phyloP scores from a whole-genome alignment of 2,113 vertebrate species.

The Hymenochirus boettgeri region DNA sequence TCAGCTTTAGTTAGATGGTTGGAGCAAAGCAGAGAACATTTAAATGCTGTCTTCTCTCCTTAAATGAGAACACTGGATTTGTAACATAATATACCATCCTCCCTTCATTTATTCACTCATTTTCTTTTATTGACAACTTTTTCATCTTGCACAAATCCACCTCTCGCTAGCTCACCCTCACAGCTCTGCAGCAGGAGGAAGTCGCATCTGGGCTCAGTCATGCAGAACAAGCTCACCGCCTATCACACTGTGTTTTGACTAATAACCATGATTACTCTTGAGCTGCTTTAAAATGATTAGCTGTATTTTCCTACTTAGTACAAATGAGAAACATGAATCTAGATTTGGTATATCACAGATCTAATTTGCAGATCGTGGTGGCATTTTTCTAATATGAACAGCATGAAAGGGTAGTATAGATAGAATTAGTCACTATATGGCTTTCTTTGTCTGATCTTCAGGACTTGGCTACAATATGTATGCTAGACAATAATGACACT shows the following conservation, averaged over 20 bases:
- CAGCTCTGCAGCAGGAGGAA: neutral
- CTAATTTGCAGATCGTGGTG: too few species aligned
- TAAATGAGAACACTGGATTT: too few species aligned
- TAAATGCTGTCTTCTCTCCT: too few species aligned
- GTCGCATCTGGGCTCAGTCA: neutral
- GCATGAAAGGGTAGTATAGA: too few species aligned
- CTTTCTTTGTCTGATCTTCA: neutral
- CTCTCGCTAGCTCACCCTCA: neutral
- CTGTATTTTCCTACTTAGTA: conserved; percentile 1
- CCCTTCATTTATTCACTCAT: too few species aligned
- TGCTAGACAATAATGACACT: neutral
- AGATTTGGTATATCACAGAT: neutral
- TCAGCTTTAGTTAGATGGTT: too few species aligned
- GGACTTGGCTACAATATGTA: neutral
- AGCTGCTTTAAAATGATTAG: neutral
- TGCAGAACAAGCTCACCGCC: neutral
- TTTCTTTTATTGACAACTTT: too few species aligned
- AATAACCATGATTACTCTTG: neutral
- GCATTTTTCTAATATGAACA: too few species aligned
- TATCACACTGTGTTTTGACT: neutral
- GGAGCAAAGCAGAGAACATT: too few species aligned
- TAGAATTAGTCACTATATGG: neutral
- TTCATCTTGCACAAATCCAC: too few species aligned
- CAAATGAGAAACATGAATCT: neutral
- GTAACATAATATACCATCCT: too few species aligned